Percentiles rank a stretch among this genome's conserved stretches.
phyloP scores from a whole-genome alignment of 2,888 invertebrate genomes.

The Trachelus stipa region DNA sequence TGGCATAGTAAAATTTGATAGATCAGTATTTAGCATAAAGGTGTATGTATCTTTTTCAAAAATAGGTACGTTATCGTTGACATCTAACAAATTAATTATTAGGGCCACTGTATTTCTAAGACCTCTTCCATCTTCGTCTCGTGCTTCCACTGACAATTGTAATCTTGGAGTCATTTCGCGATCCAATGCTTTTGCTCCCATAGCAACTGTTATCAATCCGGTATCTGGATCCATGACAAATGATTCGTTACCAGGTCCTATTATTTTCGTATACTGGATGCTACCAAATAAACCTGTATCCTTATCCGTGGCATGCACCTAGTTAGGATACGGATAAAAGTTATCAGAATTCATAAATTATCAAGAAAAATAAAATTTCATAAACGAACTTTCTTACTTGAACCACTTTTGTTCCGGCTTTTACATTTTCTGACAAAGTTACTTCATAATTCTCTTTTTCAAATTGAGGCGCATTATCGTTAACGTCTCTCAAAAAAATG shows the following conservation, averaged over 20 bases:
- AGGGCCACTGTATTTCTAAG: slow-evolving; percentile 80
- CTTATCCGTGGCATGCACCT: slow-evolving; percentile 83
- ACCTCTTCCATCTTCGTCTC: slow-evolving; percentile 87
- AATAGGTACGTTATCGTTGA: slow-evolving; percentile 88
- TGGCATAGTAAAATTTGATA: slow-evolving; percentile 80
- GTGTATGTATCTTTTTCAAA: slow-evolving; percentile 85
- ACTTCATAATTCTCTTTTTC: slow-evolving; percentile 78
- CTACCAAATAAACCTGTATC: slow-evolving; percentile 84
- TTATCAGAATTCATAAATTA: neutral
- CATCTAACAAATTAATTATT: slow-evolving; percentile 79
- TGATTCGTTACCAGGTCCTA: slow-evolving; percentile 83
- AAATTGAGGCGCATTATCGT: slow-evolving; percentile 90
- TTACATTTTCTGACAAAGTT: slow-evolving; percentile 84
- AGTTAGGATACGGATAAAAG: slow-evolving; percentile 22
- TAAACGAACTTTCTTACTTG: slow-evolving; percentile 62
- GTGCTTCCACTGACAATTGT: slow-evolving; percentile 85
- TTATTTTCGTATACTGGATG: slow-evolving; percentile 81
- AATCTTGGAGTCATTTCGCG: slow-evolving; percentile 83
- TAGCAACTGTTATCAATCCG: slow-evolving; percentile 84
- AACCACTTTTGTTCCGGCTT: slow-evolving; percentile 77
- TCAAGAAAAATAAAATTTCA: slow-evolving; percentile 1
- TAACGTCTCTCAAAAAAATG: slow-evolving; percentile 85
- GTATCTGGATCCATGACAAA: slow-evolving; percentile 81
- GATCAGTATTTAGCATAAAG: slow-evolving; percentile 81
- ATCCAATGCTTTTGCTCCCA: slow-evolving; percentile 80